Base-by-base conservation (phyloP, 2,797 vertebrate species). In the Xenentodon cancila region DNA sequence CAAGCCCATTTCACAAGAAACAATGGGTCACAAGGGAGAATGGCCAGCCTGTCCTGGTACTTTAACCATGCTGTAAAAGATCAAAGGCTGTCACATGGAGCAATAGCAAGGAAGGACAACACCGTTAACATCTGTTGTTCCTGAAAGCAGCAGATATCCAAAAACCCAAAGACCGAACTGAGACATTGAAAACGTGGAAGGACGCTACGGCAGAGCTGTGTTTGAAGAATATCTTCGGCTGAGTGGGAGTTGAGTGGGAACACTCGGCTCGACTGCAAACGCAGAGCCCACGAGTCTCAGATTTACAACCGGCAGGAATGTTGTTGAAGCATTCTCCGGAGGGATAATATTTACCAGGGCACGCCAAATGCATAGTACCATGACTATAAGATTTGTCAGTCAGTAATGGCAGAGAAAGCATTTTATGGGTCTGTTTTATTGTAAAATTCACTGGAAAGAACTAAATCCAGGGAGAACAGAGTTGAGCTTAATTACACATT, bases 161-260 rank as follows among this genome's bases (percentile, higher is more conserved):
- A 61, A 25, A 79, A 67, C 40, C 57, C 61, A 20, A 27, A 83
- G 67, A 84, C 66, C 46, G 52, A 42, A 71, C 63, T 48, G 61
- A 77, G 53, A 78, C 59, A 69, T 42, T 73, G 19, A 75, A 69
- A 79, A 53, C 66, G 30, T 40, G 74, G 62, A 72, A 60, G 63
- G 54, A 74, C 53, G 72, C 53, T 59, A 72, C 77, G 64, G 73
- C 64, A 67, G 63, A 53, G 48, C n/a, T 40, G 32, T 61, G 1
- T 9, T n/a, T 68, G 70, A 71, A 78, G 80, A 80, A 73, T 80
- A 75, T 72, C 50, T 80, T 72, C 61, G 7, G 57, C 53, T 61
- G 83, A 81, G 84, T 84, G 68, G 78, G 79, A 77, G 87, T 59
- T 66, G 79, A 75, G 80, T 82, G 81, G 79, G 70, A 89, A 71